Percentiles rank a stretch among this genome's conserved stretches.
Evolutionary conservation across 2,797 vertebrate genomes (phyloP).

Genomic region (Champsocephalus esox): DNA sequence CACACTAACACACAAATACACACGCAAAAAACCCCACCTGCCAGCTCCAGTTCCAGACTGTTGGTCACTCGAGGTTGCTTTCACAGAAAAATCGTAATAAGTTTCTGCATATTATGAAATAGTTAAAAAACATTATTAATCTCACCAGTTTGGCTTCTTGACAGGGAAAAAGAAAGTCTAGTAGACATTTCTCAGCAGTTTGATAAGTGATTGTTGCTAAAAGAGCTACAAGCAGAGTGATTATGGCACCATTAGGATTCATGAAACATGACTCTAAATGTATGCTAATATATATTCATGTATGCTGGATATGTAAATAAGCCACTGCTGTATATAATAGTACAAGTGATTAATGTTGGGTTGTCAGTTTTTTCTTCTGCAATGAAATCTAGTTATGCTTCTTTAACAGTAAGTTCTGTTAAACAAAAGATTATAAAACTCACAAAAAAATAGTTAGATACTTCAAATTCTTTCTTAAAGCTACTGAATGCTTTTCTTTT

Average conservation of each 20-base stretch:
- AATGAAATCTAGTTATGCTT: too few relatives aligned
- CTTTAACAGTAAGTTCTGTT: background rate
- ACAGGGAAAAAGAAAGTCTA: too few relatives aligned
- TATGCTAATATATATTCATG: background rate
- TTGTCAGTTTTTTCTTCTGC: background rate
- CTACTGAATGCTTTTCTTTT: background rate
- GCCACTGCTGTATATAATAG: background rate
- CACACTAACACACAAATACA: slow-evolving; percentile 29
- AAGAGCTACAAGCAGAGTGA: slow-evolving; percentile 2
- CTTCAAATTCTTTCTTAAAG: background rate
- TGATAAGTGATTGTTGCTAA: too few relatives aligned
- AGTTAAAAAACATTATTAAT: background rate
- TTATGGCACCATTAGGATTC: background rate
- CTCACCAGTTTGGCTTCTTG: too few relatives aligned
- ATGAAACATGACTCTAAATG: background rate
- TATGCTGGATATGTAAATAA: background rate
- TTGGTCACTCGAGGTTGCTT: slow-evolving; percentile 2
- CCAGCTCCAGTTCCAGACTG: slow-evolving; percentile 7
- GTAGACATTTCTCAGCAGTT: too few relatives aligned
- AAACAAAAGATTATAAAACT: background rate
- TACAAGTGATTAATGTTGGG: background rate
- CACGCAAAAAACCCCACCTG: slow-evolving; percentile 21
- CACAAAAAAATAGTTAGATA: background rate
- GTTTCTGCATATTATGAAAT: background rate
- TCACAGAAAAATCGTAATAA: slow-evolving; percentile 11